phyloP scores from a whole-genome alignment of 1,140 invertebrate genomes.

The Anastrepha obliqua region DNA sequence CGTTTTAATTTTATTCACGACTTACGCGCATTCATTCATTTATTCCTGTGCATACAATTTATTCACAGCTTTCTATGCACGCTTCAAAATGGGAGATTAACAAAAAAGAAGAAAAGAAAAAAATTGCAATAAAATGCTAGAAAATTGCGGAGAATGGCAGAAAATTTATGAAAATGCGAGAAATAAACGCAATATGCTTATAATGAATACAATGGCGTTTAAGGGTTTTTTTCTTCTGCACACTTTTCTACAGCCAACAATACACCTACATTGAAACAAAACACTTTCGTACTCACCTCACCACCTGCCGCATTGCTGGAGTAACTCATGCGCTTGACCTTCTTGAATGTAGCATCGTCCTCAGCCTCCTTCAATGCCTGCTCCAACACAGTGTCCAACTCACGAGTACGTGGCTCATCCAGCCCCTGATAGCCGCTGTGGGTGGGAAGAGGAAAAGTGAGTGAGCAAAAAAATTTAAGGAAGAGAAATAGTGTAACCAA shows the following conservation, averaged over 20 bases:
- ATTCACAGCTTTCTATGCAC: not conserved
- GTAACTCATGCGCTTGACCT: slow-evolving; percentile 83
- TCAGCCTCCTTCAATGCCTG: slow-evolving; percentile 81
- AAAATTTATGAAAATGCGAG: too few species aligned
- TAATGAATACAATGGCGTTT: not conserved
- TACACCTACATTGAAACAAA: not conserved
- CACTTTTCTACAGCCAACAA: not conserved
- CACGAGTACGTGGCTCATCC: slow-evolving; percentile 70
- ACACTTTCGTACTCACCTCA: slow-evolving; percentile 75
- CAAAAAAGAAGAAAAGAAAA: not conserved
- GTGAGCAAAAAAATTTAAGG: not conserved
- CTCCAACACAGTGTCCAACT: slow-evolving; percentile 77
- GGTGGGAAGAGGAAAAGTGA: not conserved
- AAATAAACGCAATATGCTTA: not conserved
- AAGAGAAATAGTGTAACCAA: not conserved
- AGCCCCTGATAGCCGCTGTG: slow-evolving; percentile 63
- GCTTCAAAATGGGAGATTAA: not conserved
- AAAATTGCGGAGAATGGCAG: not conserved
- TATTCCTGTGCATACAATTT: not conserved
- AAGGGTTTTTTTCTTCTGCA: not conserved
- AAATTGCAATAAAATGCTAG: slow-evolving; percentile 20
- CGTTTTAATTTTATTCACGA: slow-evolving; percentile 38
- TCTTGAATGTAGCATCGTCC: slow-evolving; percentile 81
- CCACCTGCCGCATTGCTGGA: slow-evolving; percentile 80
- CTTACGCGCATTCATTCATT: not conserved